Percentiles rank a stretch among this genome's conserved stretches.
Evolutionary conservation across 2,113 vertebrate species (phyloP).

Genomic region (Balaeniceps rex): DNA sequence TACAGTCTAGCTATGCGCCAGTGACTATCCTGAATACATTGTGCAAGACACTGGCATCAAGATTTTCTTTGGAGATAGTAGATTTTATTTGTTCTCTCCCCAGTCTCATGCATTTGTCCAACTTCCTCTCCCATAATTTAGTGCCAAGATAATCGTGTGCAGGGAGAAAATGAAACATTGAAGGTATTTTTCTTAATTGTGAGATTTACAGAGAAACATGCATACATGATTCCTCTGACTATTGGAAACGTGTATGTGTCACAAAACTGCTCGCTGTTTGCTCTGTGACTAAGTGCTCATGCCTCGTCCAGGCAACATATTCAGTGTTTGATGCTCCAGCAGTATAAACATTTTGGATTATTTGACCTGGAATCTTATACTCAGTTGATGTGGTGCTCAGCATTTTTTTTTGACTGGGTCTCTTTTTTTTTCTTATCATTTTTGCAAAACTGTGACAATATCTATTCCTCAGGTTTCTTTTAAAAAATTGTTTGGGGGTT

Average conservation of each 20-base stretch:
- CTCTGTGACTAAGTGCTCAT: neutral
- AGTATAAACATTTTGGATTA: neutral
- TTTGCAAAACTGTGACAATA: neutral
- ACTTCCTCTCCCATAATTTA: neutral
- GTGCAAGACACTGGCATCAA: neutral
- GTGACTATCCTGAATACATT: neutral
- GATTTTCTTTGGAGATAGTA: neutral
- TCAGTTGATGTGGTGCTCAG: neutral
- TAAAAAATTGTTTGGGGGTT: neutral
- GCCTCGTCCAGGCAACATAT: neutral
- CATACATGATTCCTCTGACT: neutral
- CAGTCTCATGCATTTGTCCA: neutral
- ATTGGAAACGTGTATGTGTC: neutral
- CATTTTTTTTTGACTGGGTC: neutral
- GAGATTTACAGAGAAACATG: neutral
- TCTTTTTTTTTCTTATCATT: neutral
- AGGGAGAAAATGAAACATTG: neutral
- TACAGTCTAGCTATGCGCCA: neutral
- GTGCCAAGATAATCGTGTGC: neutral
- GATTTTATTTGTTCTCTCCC: neutral
- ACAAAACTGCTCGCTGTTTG: neutral
- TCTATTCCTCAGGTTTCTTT: neutral
- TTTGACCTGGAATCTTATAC: neutral
- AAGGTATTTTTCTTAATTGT: neutral
- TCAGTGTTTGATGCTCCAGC: neutral